Evolutionary conservation across 2,888 invertebrate genomes (phyloP).

Genomic region (Augiades crinisus): DNA sequence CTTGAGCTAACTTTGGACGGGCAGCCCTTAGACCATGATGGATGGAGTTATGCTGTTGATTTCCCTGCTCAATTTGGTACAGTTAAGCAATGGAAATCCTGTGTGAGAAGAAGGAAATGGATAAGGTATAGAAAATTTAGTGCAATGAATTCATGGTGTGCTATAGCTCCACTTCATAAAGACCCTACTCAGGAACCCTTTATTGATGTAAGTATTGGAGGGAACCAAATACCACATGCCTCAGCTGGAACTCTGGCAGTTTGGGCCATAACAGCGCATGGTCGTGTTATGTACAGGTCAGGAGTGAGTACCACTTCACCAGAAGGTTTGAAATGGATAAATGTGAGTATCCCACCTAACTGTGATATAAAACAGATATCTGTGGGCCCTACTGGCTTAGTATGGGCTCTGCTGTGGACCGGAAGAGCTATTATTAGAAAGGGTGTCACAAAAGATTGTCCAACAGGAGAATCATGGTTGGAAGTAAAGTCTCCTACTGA

Average conservation of each 20-base stretch:
- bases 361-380: slow-evolving; percentile 92
- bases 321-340: slow-evolving; percentile 93
- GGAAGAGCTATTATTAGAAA: slow-evolving; percentile 91
- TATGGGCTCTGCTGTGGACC: slow-evolving; percentile 93
- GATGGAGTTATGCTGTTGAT: slow-evolving; percentile 96
- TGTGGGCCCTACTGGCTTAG: slow-evolving; percentile 92
- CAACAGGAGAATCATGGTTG: slow-evolving; percentile 88
- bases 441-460: slow-evolving; percentile 90
- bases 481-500: slow-evolving; percentile 88
- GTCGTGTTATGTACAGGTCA: slow-evolving; percentile 92
- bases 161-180: slow-evolving; percentile 93
- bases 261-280: slow-evolving; percentile 96
- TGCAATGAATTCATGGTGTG: slow-evolving; percentile 96
- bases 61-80: slow-evolving; percentile 92
- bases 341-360: slow-evolving; percentile 87
- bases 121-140: slow-evolving; percentile 92
- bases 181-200: slow-evolving; percentile 96
- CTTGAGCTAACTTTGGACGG: slow-evolving; percentile 92
- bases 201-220: slow-evolving; percentile 94
- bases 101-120: slow-evolving; percentile 95
- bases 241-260: slow-evolving; percentile 89
- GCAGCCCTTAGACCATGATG: slow-evolving; percentile 93
- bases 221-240: slow-evolving; percentile 90
- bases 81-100: slow-evolving; percentile 93
- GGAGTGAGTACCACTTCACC: slow-evolving; percentile 91